Percentiles rank a stretch among this genome's conserved stretches.
phyloP scores from a whole-genome alignment of 1,140 invertebrate species.

The Wiebesia pumilae region DNA sequence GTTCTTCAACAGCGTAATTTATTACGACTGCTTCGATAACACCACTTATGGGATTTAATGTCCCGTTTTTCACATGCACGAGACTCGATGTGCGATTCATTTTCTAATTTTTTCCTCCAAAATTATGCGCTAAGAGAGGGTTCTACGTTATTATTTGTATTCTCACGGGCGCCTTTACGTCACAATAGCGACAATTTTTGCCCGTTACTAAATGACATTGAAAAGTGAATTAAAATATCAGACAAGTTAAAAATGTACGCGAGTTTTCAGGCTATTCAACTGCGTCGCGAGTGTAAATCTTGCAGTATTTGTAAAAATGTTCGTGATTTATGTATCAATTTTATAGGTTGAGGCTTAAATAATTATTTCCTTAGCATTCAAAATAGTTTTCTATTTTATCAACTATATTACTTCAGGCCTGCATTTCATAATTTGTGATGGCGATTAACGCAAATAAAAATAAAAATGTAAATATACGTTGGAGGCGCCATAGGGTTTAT shows the following conservation, averaged over 20 bases:
- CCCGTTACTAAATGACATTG: too few relatives aligned
- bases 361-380: not conserved
- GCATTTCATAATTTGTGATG: not conserved
- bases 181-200: too few relatives aligned
- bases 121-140: too few relatives aligned
- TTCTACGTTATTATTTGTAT: too few relatives aligned
- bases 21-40: not conserved
- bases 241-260: not conserved
- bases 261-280: not conserved
- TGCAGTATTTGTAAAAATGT: not conserved
- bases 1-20: not conserved
- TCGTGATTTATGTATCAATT: not conserved
- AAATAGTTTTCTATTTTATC: slow-evolving; percentile 27
- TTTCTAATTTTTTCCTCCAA: not conserved
- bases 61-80: not conserved
- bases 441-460: not conserved
- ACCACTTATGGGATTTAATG: not conserved
- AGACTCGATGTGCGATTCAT: not conserved
- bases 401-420: not conserved
- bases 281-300: not conserved
- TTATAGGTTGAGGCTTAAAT: not conserved
- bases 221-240: not conserved
- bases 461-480: not conserved
- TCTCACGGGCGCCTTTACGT: too few relatives aligned
- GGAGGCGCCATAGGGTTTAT: slow-evolving; percentile 31